Base-by-base conservation (phyloP, 2,888 invertebrate species). In the Drosophila formosana region DNA sequence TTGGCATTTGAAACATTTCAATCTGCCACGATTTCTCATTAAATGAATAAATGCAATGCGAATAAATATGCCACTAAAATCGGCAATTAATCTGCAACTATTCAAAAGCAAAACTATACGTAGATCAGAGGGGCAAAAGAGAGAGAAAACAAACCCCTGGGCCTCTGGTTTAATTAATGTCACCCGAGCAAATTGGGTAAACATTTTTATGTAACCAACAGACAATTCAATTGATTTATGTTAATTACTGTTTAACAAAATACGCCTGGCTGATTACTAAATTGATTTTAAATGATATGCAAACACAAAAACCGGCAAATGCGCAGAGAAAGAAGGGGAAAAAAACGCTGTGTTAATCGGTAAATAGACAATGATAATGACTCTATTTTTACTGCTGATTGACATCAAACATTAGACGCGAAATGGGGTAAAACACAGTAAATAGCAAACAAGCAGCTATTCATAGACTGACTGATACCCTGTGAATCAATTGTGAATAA, bases 231-330 rank as follows among this genome's bases (percentile, higher is more conserved):
- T 85, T 88, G 77, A 88, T 88, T 88, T 82, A 85, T 77, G 81
- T 88, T 85, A 85, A 88, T 85, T 88, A 88, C 85, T 81, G 81
- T 79, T 81, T 51, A 85, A 75, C 80, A 78, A 82, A 87, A 77
- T 73, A 73, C 71, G 71, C 68, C 52, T 68, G 77, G 71, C 65
- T 79, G 88, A 82, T 75, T 73, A 72, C 82, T 72, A 77, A 85
- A 85, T 88, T 88, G 84, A 85, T 79, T 84, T 84, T 73, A 75
- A 82, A 78, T 82, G 75, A 82, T 78, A 82, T 72, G 75, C 74
- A 82, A 82, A 85, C 69, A 73, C 39, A 45, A 70, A 68, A 43
- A 51, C 6, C 5, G 13, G 9, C 18, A 18, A 18, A 18, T 18
- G 18, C 18, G 18, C 18, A 1, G 18, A 18, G 18, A 18, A 18